phyloP scores from a whole-genome alignment of 2,888 invertebrate genomes.

The Tineola bisselliella region DNA sequence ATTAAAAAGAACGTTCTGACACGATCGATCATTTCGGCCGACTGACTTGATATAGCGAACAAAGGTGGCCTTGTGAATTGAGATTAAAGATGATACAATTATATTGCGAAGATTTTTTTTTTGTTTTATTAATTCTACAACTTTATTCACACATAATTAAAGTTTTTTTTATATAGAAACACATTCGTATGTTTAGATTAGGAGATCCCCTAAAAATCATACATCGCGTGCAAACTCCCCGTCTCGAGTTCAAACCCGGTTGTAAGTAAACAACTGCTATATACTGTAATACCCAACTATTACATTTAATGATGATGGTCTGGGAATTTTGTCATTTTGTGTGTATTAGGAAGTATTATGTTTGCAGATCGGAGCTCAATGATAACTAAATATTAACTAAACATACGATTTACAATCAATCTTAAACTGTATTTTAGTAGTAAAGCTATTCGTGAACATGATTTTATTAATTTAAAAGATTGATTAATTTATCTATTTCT shows the following conservation, averaged over 20 bases:
- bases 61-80: constrained; percentile 9
- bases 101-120: background rate
- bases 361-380: constrained; percentile 16
- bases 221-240: constrained; percentile 18
- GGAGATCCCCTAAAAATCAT: background rate
- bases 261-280: constrained; percentile 56
- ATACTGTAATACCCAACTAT: constrained; percentile 51
- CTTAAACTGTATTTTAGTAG: too few species aligned
- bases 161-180: too few species aligned
- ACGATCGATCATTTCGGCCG: constrained; percentile 60
- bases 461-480: too few species aligned
- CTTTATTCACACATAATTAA: background rate
- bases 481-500: too few species aligned
- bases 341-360: constrained; percentile 14
- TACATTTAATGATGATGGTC: constrained; percentile 57
- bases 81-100: constrained; percentile 3
- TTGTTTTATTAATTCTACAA: background rate
- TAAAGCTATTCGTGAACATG: too few species aligned
- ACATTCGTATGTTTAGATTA: too few species aligned
- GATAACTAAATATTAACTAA: background rate
- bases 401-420: too few species aligned
- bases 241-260: constrained; percentile 34
- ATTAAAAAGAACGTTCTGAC: constrained; percentile 63
- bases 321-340: constrained; percentile 46
- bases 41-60: constrained; percentile 18